These are phyloP conservation scores for Hemithea aestivaria DNA, from an alignment of 2,888 invertebrate species.

Conservation along the genomic window DNA sequence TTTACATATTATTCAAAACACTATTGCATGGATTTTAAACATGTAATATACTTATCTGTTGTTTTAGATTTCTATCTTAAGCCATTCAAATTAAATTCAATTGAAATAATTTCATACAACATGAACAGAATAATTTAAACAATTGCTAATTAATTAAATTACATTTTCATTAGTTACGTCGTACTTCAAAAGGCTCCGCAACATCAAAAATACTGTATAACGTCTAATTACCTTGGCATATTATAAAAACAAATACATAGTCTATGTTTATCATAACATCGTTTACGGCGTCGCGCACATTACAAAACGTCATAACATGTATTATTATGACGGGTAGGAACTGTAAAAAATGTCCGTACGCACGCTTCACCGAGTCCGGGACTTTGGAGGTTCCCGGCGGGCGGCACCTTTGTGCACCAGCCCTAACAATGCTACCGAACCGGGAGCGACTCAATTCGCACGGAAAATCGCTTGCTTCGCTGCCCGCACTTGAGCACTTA, in stretches of 20 bases:
- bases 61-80: no score
- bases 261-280: conserved; percentile 44
- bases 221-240: conserved; percentile 23
- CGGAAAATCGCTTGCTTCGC: conserved; percentile 54
- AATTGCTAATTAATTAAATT: no score
- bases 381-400: conserved; percentile 25
- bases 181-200: no score
- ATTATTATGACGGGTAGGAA: conserved; percentile 52
- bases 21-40: no score
- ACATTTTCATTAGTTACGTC: no score
- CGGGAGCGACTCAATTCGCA: conserved; percentile 46
- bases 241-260: conserved; percentile 25
- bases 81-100: no score
- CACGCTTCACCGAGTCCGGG: conserved; percentile 42
- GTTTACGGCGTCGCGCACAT: conserved; percentile 40
- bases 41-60: no score
- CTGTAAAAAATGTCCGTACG: conserved; percentile 42
- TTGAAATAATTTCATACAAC: no score
- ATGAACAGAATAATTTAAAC: no score
- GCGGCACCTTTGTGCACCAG: conserved; percentile 56
- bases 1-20: no score
- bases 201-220: not conserved
- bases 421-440: conserved; percentile 37
- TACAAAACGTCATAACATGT: conserved; percentile 50
- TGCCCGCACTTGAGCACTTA: conserved; percentile 68